Conservation (phyloP, 2,797 vertebrate species). For the Leptatherina wallacei region DNA sequence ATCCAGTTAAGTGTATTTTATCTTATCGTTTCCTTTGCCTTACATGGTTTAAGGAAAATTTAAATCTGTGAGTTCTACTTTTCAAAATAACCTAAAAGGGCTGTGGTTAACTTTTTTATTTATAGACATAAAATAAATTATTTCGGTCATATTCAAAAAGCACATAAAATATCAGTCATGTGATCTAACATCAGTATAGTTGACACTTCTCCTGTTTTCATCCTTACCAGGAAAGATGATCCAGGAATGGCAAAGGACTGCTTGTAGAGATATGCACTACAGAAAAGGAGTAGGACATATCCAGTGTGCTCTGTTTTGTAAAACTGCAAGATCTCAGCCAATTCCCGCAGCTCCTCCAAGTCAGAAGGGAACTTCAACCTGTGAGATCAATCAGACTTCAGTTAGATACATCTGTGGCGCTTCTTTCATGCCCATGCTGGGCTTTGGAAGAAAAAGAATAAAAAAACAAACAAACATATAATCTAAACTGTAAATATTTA, state of each 20-base stretch:
- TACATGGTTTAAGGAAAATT: neutral
- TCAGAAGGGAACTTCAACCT: conserved; percentile 95
- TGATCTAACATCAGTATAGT: conserved; percentile 14
- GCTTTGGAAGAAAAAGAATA: neutral
- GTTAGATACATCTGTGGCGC: neutral
- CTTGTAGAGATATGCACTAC: conserved; percentile 96
- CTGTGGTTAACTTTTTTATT: too few species aligned
- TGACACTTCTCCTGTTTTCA: neutral
- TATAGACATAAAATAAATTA: neutral
- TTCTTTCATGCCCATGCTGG: neutral
- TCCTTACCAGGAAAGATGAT: conserved; percentile 92
- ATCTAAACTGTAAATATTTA: neutral
- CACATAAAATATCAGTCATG: neutral
- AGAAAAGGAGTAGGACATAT: conserved; percentile 93
- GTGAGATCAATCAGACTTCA: conserved; percentile 9
- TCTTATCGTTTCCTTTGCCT: neutral
- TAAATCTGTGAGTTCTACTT: neutral
- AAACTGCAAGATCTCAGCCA: conserved; percentile 89
- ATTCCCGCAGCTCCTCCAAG: conserved; percentile 90
- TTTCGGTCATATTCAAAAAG: neutral
- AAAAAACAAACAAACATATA: too few species aligned
- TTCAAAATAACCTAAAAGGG: neutral
- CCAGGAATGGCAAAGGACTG: conserved; percentile 97
- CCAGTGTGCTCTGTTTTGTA: conserved; percentile 90
- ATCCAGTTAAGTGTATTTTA: neutral